Base-by-base conservation (phyloP, 2,797 vertebrate species). In the Pipistrellus pipistrellus region DNA sequence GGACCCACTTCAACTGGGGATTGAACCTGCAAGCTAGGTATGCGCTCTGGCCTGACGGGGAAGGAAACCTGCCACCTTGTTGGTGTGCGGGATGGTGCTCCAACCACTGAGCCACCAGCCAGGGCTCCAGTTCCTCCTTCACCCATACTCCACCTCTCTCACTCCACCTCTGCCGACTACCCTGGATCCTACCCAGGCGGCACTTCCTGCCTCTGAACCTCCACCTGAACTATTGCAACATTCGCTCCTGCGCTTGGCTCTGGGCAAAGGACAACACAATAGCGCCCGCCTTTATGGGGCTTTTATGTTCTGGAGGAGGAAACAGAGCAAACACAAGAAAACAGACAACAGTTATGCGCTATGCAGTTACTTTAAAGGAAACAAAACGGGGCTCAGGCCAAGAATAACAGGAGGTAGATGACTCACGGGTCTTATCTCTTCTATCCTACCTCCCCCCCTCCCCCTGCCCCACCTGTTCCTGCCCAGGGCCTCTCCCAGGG, bases 391-490 rank as follows among this genome's bases (percentile, higher is more conserved):
- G 35, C 21, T 30, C 66, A 41, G 66, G 53, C 32, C 59, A 83
- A 69, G 53, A 72, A 8, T n/a, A 41, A 59, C 27, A 78, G 41
- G 38, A 57, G 27, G 51, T 5, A 27, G 55, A 23, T 46, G 71
- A 38, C 46, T 91, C 68, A 30, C 0, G 8, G 68, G 44, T 53
- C 44, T 89, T 4, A 2, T 38, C 21, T 55, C 64, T 41, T 75
- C 53, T 62, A 21, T 35, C 78, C 53, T 55, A 21, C 51, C n/a
- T 25, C 4, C 4, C 55, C 17, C 6, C 3, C 53, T 5, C 55
- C 18, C 18, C 2, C 6, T 12, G 11, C 18, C 6, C 13, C 0
- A 0, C 6, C 14, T 51, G 41, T 6, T 64, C 46, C 57, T 55
- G 55, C 75, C 32, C 12, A 13, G n/a, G 3, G 30, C 55, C 83